Evolutionary conservation across 2,888 invertebrate species (phyloP).

Genomic region (Drosophila eohydei): DNA sequence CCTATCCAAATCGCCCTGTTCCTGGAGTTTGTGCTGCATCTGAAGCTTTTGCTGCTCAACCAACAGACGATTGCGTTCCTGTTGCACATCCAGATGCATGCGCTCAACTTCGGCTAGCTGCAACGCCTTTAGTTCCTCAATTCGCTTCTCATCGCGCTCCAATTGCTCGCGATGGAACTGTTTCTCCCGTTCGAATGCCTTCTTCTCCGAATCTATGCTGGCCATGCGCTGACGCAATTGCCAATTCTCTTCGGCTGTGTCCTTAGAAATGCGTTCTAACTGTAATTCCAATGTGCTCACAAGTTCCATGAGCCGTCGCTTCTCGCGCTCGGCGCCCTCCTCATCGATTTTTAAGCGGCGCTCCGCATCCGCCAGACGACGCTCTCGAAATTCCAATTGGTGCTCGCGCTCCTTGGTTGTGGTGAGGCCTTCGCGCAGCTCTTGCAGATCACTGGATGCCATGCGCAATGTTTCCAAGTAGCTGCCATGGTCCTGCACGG

Average conservation of each 20-base stretch:
- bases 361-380: conserved; percentile 80
- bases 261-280: conserved; percentile 79
- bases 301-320: conserved; percentile 82
- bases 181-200: conserved; percentile 83
- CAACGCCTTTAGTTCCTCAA: conserved; percentile 82
- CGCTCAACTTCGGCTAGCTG: conserved; percentile 81
- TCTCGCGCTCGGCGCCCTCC: conserved; percentile 80
- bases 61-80: conserved; percentile 77
- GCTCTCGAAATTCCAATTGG: conserved; percentile 78
- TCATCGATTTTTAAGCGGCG: conserved; percentile 77
- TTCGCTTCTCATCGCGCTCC: conserved; percentile 82
- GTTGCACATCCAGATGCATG: conserved; percentile 77
- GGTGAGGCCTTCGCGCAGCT: conserved; percentile 80
- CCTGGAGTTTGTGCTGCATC: conserved; percentile 75
- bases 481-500: conserved; percentile 83
- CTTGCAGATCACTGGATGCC: conserved; percentile 82
- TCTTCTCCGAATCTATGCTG: conserved; percentile 83
- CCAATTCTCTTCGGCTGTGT: conserved; percentile 84
- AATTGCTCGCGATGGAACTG: conserved; percentile 82
- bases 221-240: conserved; percentile 82
- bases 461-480: conserved; percentile 82
- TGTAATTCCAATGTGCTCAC: conserved; percentile 83
- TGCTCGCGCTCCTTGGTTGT: conserved; percentile 79
- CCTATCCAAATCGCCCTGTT: conserved; percentile 64
- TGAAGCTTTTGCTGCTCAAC: conserved; percentile 82